Evolutionary conservation across 2,888 invertebrate species (phyloP), one percentile per base, ranked within the genome.

Genomic region (Caradrina clavipalpis): DNA sequence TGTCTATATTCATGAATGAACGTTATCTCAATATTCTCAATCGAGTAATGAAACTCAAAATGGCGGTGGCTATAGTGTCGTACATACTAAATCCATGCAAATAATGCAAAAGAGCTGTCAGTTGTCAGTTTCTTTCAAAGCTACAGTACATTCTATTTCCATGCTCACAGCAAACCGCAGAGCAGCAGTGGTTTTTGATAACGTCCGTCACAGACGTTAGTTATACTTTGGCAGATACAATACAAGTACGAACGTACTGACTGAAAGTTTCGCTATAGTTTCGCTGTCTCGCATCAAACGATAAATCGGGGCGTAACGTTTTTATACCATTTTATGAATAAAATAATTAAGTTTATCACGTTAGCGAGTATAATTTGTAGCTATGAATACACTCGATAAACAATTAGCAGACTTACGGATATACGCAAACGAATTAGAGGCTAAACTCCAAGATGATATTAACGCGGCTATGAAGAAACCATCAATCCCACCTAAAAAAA

Each of bases 401-500:
- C 96, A 96, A 83, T 85, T 96, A 76, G 94, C 95, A 8, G 96
- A 96, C 87, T 86, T 96, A 68, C 88, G 96, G 75, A 96, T 96
- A 83, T 96, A 96, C 75, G 96, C 96, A 2, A 96, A 96, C 73
- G 96, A 96, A 85, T 88, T 96, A 73, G 95, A 96, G 69, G 94
- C 96, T 2, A 96, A 95, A 87, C 85, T 96, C 66, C 96, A 95
- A 88, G 96, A 96, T 84, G 96, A 96, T 83, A 94, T 96, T 83
- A 95, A 94, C 76, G 91, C 94, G 60, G 88, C 94, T n/a, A 94
- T 92, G 87, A 92, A 90, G 86, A 95, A 95, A 93, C 96, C 96
- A 60, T 91, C 92, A 55, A 94, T 96, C 76, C 96, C 96, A 76
- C 95, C 96, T 63, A 96, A 96, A 90, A 95, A 95, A 89, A 93